A percentile compares a stretch with the other conserved stretches of the same genome.
Evolutionary conservation across 2,888 invertebrate species (phyloP).

Genomic region (Euproctis similis): DNA sequence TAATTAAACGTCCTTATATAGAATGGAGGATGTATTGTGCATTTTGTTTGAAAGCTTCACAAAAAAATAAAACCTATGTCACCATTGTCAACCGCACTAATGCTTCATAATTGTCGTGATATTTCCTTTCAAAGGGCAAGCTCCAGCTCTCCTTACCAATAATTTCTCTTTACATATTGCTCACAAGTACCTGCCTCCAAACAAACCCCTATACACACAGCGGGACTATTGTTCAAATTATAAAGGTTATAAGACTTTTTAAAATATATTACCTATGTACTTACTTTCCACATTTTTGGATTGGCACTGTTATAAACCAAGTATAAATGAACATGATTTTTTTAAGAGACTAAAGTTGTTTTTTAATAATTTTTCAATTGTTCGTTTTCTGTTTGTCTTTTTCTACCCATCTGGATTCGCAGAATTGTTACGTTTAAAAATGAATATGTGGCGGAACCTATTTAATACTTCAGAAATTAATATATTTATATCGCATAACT

Average conservation of each 20-base stretch:
- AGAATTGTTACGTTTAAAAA: too few relatives aligned
- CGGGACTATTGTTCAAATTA: conserved; percentile 24
- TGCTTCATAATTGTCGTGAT: conserved; percentile 63
- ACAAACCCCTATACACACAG: conserved; percentile 29
- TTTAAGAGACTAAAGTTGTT: too few relatives aligned
- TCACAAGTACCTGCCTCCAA: conserved; percentile 36
- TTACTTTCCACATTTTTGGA: conserved; percentile 11
- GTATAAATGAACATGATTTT: too few relatives aligned
- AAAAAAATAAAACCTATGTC: conserved; percentile 57
- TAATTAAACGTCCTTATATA: conserved; percentile 44
- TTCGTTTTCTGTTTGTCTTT: too few relatives aligned
- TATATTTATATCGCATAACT: too few relatives aligned
- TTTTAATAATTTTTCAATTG: too few relatives aligned
- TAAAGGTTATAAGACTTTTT: conserved; percentile 9
- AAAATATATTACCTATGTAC: conserved; percentile 13
- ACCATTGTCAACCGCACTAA: conserved; percentile 54
- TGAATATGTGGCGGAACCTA: too few relatives aligned
- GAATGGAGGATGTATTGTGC: conserved; percentile 30
- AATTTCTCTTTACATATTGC: conserved; percentile 58
- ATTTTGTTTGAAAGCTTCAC: conserved; percentile 45
- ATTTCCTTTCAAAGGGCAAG: conserved; percentile 66
- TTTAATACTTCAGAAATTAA: too few relatives aligned
- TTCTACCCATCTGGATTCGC: too few relatives aligned
- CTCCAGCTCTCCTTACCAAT: conserved; percentile 44
- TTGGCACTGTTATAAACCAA: not conserved